Base-by-base conservation (phyloP, 2,888 invertebrate species). In the Xanthorhoe designata region DNA sequence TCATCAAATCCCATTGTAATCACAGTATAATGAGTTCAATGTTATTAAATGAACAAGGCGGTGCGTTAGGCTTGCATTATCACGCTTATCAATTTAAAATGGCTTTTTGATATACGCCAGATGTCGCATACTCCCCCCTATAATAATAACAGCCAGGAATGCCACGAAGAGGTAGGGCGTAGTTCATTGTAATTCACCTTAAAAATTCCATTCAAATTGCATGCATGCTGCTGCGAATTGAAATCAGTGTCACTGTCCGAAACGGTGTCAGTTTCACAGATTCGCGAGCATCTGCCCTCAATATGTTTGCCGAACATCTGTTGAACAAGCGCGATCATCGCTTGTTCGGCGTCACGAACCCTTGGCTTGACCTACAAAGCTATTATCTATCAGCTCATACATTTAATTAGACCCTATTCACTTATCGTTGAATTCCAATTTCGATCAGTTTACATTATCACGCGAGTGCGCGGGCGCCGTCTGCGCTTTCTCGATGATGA, bases 401-500 rank as follows among this genome's bases (percentile, higher is more conserved):
- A 77, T 85, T 85, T 92, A 92, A 92, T 91, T 92, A 91, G 87
- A 74, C 75, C 79, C 87, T 89, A 92, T 91, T 92, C 89, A 90
- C 81, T 88, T 90, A 89, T 89, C 88, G 78, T 78, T 85, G 79
- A 83, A 83, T 86, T 88, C 84, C 82, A 79, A 85, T 87, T 88
- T 78, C 79, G 81, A 89, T 89, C 87, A 78, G 80, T 85, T 86
- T 38, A 83, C 79, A 84, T 86, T 87, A 87, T 83, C 83, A 88
- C 84, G 89, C 79, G 82, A 75, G 66, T 82, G 84, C 81, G 80
- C 83, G 74, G 76, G 81, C 83, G 59, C 47, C 57, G 55, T 62
- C 61, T 64, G 38, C 49, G 35, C 52, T 58, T 51, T 49, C 58
- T 59, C 47, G 38, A 51, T 24, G 38, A 58, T 53, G 60, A 60